Evolutionary conservation across 2,113 vertebrate genomes (phyloP).

Genomic region (Gymnocephalus cernua): DNA sequence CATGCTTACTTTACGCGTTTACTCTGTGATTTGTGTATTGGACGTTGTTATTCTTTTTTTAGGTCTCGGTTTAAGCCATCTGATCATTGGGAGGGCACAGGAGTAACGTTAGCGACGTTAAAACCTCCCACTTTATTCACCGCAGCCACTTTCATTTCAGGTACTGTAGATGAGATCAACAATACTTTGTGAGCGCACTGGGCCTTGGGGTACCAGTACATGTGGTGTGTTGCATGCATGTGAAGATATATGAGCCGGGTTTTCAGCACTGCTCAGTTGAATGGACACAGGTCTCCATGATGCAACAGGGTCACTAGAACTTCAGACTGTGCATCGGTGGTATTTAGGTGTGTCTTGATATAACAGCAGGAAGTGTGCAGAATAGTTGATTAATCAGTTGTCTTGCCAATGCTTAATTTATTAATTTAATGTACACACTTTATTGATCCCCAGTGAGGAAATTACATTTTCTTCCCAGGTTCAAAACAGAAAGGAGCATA

Average conservation of each 20-base stretch:
- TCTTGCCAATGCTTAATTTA: neutral
- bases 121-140: neutral
- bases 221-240: neutral
- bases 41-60: neutral
- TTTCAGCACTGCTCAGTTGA: neutral
- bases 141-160: neutral
- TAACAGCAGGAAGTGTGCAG: neutral
- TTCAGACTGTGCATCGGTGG: neutral
- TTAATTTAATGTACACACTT: too few species aligned
- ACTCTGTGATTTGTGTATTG: neutral
- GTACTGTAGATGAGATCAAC: constrained; percentile 51
- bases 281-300: neutral
- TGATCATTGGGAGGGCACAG: neutral
- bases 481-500: neutral
- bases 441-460: too few species aligned
- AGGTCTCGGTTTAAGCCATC: neutral
- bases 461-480: neutral
- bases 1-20: neutral
- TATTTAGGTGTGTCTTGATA: neutral
- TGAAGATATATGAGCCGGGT: neutral
- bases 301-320: neutral
- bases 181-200: neutral
- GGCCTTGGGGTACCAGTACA: neutral
- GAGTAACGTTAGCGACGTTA: neutral
- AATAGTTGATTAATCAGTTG: constrained; percentile 19